phyloP scores from a whole-genome alignment of 2,797 vertebrate genomes.

The Phalloptychus januarius region DNA sequence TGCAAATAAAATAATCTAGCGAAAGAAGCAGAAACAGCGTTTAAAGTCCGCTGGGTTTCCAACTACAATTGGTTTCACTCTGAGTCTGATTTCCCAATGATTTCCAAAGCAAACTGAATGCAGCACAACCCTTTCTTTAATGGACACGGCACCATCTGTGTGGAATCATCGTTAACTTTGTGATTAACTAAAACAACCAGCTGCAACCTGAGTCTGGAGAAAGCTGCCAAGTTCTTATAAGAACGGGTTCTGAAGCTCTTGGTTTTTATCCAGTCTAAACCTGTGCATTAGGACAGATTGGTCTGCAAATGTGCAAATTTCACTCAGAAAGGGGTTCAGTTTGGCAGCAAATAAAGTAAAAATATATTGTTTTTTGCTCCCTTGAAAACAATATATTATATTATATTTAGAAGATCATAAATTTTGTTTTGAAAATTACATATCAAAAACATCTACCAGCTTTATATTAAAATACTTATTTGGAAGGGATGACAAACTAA shows the following conservation, averaged over 20 bases:
- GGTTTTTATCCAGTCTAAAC: not conserved
- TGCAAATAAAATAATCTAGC: not conserved
- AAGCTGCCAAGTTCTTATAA: not conserved
- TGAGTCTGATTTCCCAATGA: not conserved
- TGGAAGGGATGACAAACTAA: not conserved
- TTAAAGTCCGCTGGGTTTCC: not conserved
- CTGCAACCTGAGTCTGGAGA: not conserved
- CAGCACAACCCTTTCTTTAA: not conserved
- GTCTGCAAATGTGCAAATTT: too few relatives aligned
- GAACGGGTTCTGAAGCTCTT: not conserved
- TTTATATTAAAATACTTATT: constrained; percentile 5
- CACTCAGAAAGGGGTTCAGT: not conserved
- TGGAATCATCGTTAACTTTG: not conserved
- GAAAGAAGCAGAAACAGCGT: not conserved
- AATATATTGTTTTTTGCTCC: not conserved
- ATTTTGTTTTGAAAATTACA: not conserved
- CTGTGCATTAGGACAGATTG: not conserved
- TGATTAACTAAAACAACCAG: not conserved
- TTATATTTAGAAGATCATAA: not conserved
- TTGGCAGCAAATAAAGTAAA: not conserved
- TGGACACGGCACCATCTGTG: not conserved
- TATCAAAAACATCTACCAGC: not conserved
- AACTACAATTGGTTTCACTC: not conserved
- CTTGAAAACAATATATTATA: not conserved
- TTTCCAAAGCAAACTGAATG: not conserved